Percentiles rank a stretch among this genome's conserved stretches.
Conservation (phyloP, 53 echinoderm and acorn worm genomes). For the Echinometra lucunter region DNA sequence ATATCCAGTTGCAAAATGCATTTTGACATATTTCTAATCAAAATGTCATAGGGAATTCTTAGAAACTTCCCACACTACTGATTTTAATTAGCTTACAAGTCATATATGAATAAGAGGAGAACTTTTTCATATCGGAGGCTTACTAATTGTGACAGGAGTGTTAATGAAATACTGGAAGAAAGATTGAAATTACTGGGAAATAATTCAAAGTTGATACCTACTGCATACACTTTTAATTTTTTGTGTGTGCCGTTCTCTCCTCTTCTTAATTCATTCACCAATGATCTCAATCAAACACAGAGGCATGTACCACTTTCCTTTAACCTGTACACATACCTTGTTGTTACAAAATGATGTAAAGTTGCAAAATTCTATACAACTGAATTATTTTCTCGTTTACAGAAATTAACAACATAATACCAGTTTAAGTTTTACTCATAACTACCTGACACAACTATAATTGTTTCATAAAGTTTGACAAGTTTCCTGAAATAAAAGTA, state of each 20-base stretch:
- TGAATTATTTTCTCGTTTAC: too few species aligned
- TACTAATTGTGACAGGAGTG: neutral
- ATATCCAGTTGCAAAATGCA: neutral
- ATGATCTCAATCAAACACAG: too few species aligned
- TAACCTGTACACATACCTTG: too few species aligned
- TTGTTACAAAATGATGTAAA: too few species aligned
- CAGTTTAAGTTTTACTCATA: too few species aligned
- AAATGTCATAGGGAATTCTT: neutral
- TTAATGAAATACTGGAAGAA: neutral
- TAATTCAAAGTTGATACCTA: neutral
- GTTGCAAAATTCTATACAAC: too few species aligned
- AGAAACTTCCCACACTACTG: neutral
- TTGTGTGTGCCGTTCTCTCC: neutral
- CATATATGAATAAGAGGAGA: too few species aligned
- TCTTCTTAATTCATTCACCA: neutral
- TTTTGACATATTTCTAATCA: neutral
- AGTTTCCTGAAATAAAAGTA: too few species aligned
- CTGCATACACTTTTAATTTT: neutral
- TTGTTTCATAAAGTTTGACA: too few species aligned
- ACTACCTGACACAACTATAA: too few species aligned
- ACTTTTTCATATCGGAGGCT: neutral
- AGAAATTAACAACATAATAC: too few species aligned
- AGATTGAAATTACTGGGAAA: neutral
- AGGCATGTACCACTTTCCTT: too few species aligned
- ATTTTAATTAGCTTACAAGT: neutral